These are phyloP conservation scores for Porites divaricata DNA, from an alignment of 92 coral and sea anemone genomes.

Conservation along the genomic window DNA sequence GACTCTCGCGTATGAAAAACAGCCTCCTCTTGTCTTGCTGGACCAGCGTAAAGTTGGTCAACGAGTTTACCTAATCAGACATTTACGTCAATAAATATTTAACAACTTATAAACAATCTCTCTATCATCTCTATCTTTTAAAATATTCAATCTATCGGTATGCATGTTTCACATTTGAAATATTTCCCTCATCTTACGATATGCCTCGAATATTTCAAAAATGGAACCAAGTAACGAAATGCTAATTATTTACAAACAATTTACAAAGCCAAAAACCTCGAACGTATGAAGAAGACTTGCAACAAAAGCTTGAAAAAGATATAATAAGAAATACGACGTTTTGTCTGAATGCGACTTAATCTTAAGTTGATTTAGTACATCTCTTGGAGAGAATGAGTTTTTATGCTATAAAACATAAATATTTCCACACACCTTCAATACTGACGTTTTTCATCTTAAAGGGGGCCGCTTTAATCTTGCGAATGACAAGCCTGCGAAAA, in stretches of 20 bases:
- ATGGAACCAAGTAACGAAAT: neutral
- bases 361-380: neutral
- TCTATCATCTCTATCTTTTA: neutral
- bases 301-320: neutral
- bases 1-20: too few species aligned
- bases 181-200: neutral
- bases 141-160: neutral
- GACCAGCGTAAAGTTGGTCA: neutral
- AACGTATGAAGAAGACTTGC: neutral
- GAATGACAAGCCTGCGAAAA: too few species aligned
- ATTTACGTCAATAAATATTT: neutral
- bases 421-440: constrained; percentile 15
- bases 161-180: neutral
- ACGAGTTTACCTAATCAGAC: neutral
- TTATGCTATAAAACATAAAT: constrained; percentile 24
- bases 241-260: constrained; percentile 24
- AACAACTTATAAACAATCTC: neutral
- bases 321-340: neutral
- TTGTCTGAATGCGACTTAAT: neutral
- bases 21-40: too few species aligned
- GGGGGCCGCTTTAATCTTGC: neutral
- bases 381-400: neutral
- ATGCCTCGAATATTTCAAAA: neutral
- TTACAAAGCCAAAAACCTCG: constrained; percentile 3
- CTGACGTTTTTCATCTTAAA: constrained; percentile 1